Conservation (phyloP, 2,888 invertebrate species). For the Leptinotarsa juncta region DNA sequence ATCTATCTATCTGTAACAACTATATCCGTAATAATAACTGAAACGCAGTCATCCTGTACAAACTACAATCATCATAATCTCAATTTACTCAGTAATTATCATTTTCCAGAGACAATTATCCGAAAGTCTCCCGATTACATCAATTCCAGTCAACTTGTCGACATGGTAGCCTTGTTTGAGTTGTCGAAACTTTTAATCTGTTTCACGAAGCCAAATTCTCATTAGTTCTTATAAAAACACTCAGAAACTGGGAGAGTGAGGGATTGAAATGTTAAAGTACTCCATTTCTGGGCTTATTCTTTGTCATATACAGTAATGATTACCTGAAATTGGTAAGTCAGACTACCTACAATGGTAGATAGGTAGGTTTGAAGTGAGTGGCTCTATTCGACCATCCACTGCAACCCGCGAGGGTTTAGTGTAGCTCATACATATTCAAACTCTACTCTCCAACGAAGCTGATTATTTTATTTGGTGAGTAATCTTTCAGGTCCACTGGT, state of each 20-base stretch:
- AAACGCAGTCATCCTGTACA: not conserved
- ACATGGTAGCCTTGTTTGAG: slow-evolving; percentile 7
- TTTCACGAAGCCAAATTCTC: slow-evolving; percentile 1
- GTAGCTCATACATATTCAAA: no score
- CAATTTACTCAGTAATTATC: slow-evolving; percentile 1
- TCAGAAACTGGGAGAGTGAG: not conserved
- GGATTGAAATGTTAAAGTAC: not conserved
- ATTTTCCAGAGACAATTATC: slow-evolving; percentile 14
- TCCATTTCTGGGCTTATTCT: not conserved
- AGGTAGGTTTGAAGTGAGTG: no score
- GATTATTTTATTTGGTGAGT: no score
- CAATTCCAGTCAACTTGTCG: slow-evolving; percentile 3
- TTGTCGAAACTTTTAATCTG: slow-evolving; percentile 13
- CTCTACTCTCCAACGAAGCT: no score
- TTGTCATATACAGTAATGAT: not conserved
- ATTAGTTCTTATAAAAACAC: not conserved
- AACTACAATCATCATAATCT: not conserved
- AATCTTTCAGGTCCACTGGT: no score
- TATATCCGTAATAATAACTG: not conserved
- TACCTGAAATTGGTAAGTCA: no score
- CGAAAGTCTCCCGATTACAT: slow-evolving; percentile 7
- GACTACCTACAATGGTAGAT: no score
- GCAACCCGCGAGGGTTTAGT: no score
- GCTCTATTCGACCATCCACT: no score
- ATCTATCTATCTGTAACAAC: no score